Base-by-base conservation (phyloP, 2,113 vertebrate genomes). In the Phasianus colchicus region DNA sequence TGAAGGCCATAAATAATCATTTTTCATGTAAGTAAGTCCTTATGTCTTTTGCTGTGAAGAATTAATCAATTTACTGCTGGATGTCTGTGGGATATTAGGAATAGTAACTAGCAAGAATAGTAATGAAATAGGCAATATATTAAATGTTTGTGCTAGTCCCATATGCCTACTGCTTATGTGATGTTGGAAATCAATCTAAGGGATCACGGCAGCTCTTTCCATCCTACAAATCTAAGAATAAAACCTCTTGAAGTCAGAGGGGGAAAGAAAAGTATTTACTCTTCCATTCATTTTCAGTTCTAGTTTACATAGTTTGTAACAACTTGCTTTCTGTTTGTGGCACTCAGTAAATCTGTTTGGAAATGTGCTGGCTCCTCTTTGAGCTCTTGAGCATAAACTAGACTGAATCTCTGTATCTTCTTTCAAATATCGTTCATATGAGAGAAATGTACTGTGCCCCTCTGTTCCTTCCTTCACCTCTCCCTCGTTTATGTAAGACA, bases 111-210 rank as follows among this genome's bases (percentile, higher is more conserved):
- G 85, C 32, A 90, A 45, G 73, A 76, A 47, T 18, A 79, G 45
- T 24, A 54, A 34, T 84, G 63, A 82, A 90, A 50, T 14, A 76
- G 84, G 19, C 71, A 89, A 55, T 73, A 19, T 79, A 84, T 89
- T 84, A 88, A 95, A 88, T 93, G 69, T 93, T 90, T 94, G 48
- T 86, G 38, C 45, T 78, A 75, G 22, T 89, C 58, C 54, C 70
- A 63, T 90, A 76, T 90, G 54, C 71, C 40, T 78, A 45, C 48
- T 50, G 40, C 60, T 73, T 89, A 38, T 91, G 67, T 64, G 72
- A 52, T 83, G 32, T 32, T 93, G 60, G 55, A 93, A 80, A 78
- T 81, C 36, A 74, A 55, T 42, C 58, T 48, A 80, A 93, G 42
- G 45, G 71, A 58, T 76, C 81, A 43, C 47, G 63, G 60, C 54